phyloP scores from a whole-genome alignment of 1,140 invertebrate species.

The Panulirus ornatus region DNA sequence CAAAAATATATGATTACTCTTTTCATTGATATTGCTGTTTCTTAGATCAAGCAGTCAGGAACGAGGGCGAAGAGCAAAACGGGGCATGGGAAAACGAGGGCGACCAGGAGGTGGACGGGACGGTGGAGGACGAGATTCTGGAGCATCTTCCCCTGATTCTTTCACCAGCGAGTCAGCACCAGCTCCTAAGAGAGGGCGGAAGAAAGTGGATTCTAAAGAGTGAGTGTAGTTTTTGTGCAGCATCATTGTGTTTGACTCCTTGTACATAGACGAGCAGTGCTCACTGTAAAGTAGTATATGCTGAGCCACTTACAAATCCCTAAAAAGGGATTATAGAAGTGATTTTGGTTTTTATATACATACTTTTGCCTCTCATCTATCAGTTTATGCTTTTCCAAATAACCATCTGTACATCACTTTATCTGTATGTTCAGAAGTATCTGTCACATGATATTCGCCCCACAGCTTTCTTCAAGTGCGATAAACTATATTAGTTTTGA shows the following conservation, averaged over 20 bases:
- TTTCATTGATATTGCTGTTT: too few species aligned
- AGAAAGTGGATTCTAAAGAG: constrained; percentile 72
- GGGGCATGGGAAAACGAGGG: constrained; percentile 66
- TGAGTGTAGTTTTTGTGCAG: constrained; percentile 40
- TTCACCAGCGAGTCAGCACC: constrained; percentile 68
- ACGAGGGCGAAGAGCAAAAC: constrained; percentile 69
- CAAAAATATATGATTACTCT: too few species aligned
- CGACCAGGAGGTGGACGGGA: constrained; percentile 59
- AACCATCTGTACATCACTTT: too few species aligned
- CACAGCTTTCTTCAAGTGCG: too few species aligned
- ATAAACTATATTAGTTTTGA: too few species aligned
- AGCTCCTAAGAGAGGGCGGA: constrained; percentile 61
- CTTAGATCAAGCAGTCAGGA: constrained; percentile 71
- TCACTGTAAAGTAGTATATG: not conserved
- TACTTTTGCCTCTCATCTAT: not conserved
- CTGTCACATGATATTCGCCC: too few species aligned
- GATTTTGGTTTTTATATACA: not conserved
- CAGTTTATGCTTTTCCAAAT: too few species aligned
- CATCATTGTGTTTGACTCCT: not conserved
- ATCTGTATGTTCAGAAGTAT: too few species aligned
- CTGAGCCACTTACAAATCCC: not conserved
- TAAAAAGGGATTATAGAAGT: not conserved
- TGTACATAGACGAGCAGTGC: not conserved
- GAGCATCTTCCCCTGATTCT: constrained; percentile 71
- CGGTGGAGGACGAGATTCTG: constrained; percentile 54